These are phyloP conservation scores for Amblyraja radiata DNA, from an alignment of 2,797 vertebrate genomes.

Conservation along the genomic window DNA sequence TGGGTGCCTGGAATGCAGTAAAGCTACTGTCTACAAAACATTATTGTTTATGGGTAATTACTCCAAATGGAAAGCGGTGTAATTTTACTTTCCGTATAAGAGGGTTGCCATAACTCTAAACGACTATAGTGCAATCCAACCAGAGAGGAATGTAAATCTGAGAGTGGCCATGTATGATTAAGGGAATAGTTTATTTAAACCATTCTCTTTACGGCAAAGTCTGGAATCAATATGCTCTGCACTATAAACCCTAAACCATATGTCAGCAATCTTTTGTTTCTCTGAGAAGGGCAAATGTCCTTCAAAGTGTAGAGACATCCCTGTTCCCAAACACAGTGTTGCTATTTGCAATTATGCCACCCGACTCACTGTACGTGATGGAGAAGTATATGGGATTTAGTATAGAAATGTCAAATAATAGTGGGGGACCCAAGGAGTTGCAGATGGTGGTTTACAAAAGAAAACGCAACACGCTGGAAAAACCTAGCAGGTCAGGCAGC, in stretches of 20 bases:
- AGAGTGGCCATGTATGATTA: constrained; percentile 17
- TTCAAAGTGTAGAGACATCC: not conserved
- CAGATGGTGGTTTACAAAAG: no score
- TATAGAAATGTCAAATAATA: no score
- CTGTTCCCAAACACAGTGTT: not conserved
- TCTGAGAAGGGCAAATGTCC: not conserved
- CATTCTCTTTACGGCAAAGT: constrained; percentile 25
- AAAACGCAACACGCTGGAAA: no score
- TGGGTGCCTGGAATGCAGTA: no score
- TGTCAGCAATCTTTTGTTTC: constrained; percentile 35
- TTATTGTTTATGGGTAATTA: not conserved
- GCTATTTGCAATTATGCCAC: not conserved
- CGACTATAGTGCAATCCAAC: not conserved
- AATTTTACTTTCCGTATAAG: not conserved
- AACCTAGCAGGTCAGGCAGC: no score
- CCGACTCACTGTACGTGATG: not conserved
- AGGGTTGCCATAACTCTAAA: constrained; percentile 13
- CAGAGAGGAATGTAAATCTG: constrained; percentile 28
- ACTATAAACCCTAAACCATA: constrained; percentile 23
- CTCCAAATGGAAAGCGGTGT: constrained; percentile 17
- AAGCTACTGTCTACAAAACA: not conserved
- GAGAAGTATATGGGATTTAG: not conserved
- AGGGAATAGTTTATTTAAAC: constrained; percentile 27
- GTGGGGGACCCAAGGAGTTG: no score
- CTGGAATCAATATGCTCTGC: constrained; percentile 26